Conservation (phyloP, 2,113 vertebrate species). For the Delphinapterus leucas region DNA sequence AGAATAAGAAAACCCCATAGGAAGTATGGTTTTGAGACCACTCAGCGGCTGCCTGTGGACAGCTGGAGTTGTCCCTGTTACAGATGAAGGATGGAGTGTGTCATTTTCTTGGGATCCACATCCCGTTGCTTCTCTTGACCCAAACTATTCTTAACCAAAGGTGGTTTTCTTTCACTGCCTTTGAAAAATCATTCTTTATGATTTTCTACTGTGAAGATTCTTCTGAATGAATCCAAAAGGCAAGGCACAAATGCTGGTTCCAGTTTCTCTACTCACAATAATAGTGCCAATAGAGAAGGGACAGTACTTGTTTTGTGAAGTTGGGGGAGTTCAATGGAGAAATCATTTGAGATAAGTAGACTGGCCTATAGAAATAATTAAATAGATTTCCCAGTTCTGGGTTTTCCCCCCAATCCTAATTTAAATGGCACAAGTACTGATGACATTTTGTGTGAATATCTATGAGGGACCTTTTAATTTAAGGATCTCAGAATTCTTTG, state of each 20-base stretch:
- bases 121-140: neutral
- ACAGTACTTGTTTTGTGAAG: neutral
- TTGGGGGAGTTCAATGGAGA: neutral
- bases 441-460: neutral
- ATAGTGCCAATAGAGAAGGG: neutral
- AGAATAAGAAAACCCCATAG: neutral
- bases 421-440: neutral
- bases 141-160: neutral
- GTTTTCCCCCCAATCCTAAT: neutral
- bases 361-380: neutral
- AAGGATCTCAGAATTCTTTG: conserved; percentile 1
- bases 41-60: neutral
- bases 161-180: neutral
- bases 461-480: conserved; percentile 39
- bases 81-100: neutral
- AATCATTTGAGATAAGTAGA: conserved; percentile 13
- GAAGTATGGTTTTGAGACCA: neutral
- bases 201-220: neutral
- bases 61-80: neutral
- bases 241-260: neutral
- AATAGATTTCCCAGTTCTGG: neutral
- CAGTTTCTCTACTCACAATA: neutral
- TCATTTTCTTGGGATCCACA: neutral
- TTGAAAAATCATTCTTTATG: conserved; percentile 5
- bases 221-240: conserved; percentile 16